phyloP scores from a whole-genome alignment of 2,888 invertebrate species.

The Coremacera marginata region DNA sequence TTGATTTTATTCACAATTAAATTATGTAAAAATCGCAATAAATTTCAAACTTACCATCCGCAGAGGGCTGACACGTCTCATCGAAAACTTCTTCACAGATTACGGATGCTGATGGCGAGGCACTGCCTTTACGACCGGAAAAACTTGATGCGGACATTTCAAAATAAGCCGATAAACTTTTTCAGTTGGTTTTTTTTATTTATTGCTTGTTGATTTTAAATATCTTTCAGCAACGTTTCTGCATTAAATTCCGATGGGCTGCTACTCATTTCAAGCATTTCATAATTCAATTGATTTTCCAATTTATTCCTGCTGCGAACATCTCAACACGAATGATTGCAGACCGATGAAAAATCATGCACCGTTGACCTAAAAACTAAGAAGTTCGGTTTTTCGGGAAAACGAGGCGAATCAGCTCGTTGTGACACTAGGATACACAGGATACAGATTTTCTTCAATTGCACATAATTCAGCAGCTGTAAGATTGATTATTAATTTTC shows the following conservation, averaged over 20 bases:
- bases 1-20: not conserved
- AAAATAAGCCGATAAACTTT: too few species aligned
- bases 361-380: conserved; percentile 46
- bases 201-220: not conserved
- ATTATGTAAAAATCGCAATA: not conserved
- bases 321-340: conserved; percentile 9
- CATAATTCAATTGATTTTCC: conserved; percentile 36
- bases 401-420: conserved; percentile 11
- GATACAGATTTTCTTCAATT: conserved; percentile 41
- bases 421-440: conserved; percentile 24
- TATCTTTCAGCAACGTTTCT: not conserved
- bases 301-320: conserved; percentile 8
- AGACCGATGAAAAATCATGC: conserved; percentile 34
- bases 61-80: conserved; percentile 85
- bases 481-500: conserved; percentile 14
- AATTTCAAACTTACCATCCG: conserved; percentile 76
- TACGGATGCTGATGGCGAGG: conserved; percentile 68
- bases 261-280: conserved; percentile 6
- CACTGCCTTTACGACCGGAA: conserved; percentile 55
- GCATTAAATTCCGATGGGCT: not conserved
- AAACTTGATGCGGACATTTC: conserved; percentile 45
- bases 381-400: conserved; percentile 23
- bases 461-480: conserved; percentile 3
- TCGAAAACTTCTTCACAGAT: conserved; percentile 88
- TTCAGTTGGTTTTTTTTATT: not conserved